Evolutionary conservation across 2,797 vertebrate genomes (phyloP), one percentile per base, ranked within the genome.

Genomic region (Hydrocynus forskahlii): DNA sequence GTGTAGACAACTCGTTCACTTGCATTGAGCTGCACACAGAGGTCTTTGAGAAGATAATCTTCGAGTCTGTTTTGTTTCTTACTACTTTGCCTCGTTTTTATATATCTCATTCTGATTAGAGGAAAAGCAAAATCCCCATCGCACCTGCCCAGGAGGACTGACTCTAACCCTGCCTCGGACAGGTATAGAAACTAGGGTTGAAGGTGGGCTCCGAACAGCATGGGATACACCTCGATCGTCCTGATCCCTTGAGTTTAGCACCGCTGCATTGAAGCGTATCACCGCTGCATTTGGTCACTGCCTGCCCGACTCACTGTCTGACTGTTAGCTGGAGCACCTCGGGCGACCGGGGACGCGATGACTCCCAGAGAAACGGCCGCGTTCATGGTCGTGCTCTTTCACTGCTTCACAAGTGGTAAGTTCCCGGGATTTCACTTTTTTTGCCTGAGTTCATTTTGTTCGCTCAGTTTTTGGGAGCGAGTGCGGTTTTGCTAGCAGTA

Each of bases 81-180:
- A 35, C 35, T 35, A 35, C 35, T 9, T 5, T 52, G 5, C 25
- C 7, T 21, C 7, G 21, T 16, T 21, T 23, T 45, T 45, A 45
- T 45, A 45, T 12, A 8, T 45, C 5, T 45, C 43, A 35, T 77
- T 55, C 25, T 45, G 1, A 71, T 29, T 60, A 35, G n/a, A 59
- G 29, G 8, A 29, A 35, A 23, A 16, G 25, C 7, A 19, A 14
- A 38, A 21, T 35, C 75, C 75, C 43, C 63, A 62, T 76, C 72
- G 89, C 94, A 95, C 94, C 94, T 95, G 95, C 85, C 87, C 86
- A 19, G 60, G 88, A 81, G 86, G 86, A 77, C 71, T 64, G 54
- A 23, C 66, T 82, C 69, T 76, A 87, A 59, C 82, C 78, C 83
- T 86, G 78, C 76, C 69, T 81, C 40, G 79, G 59, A 81, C 80